Evolutionary conservation across 2,888 invertebrate genomes (phyloP).

Genomic region (Tuta absoluta): DNA sequence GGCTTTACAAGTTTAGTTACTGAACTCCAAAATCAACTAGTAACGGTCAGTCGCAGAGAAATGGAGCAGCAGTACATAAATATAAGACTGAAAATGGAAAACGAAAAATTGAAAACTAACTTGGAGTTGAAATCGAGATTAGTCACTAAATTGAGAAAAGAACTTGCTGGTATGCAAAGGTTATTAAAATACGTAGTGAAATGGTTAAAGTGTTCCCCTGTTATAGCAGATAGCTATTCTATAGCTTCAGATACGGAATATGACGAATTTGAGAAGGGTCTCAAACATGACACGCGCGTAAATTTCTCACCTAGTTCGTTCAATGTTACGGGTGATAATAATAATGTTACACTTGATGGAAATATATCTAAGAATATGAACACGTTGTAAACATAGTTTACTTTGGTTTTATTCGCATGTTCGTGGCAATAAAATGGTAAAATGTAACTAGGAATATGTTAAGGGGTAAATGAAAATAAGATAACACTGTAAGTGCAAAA

Average conservation of each 20-base stretch:
- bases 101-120: conserved; percentile 60
- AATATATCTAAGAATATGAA: conserved; percentile 7
- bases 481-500: too few relatives aligned
- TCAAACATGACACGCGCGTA: conserved; percentile 42
- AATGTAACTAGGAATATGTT: too few relatives aligned
- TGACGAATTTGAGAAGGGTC: conserved; percentile 55
- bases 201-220: conserved; percentile 46
- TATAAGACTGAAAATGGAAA: conserved; percentile 58
- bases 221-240: conserved; percentile 38
- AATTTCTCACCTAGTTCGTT: background rate
- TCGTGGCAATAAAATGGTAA: background rate
- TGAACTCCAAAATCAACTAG: conserved; percentile 61
- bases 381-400: background rate
- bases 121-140: conserved; percentile 59
- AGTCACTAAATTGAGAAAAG: conserved; percentile 56
- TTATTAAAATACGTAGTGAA: conserved; percentile 58
- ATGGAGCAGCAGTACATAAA: conserved; percentile 51
- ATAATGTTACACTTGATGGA: background rate
- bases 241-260: conserved; percentile 54
- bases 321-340: background rate
- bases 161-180: conserved; percentile 55
- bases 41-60: conserved; percentile 52
- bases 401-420: background rate
- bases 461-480: too few relatives aligned
- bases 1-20: conserved; percentile 42